These are phyloP conservation scores for Neodiprion pinetum DNA, from an alignment of 1,140 invertebrate genomes.

Conservation along the genomic window DNA sequence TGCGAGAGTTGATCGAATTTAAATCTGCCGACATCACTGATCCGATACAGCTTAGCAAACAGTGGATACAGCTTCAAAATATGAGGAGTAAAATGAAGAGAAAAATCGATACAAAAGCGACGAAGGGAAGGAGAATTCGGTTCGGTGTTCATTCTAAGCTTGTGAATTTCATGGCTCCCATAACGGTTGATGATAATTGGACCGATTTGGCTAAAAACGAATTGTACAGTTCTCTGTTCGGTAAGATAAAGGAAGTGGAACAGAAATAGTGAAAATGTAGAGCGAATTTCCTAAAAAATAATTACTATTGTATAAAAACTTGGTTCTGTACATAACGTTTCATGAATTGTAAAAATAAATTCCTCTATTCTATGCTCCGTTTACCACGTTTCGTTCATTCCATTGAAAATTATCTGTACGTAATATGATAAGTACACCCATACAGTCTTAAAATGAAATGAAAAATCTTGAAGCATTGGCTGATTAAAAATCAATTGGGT, in stretches of 20 bases:
- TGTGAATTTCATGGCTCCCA: constrained; percentile 93
- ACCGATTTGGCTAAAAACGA: constrained; percentile 81
- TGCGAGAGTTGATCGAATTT: constrained; percentile 91
- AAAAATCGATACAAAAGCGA: constrained; percentile 89
- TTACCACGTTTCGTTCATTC: too few relatives aligned
- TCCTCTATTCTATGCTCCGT: background rate
- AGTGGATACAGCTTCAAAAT: constrained; percentile 92
- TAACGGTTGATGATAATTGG: constrained; percentile 70
- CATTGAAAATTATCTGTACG: too few relatives aligned
- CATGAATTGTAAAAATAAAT: background rate
- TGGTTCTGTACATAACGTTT: background rate
- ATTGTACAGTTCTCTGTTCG: constrained; percentile 84
- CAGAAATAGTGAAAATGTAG: background rate
- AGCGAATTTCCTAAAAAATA: background rate
- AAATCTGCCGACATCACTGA: constrained; percentile 85
- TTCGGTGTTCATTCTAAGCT: constrained; percentile 91
- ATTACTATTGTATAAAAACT: background rate
- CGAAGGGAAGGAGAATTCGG: constrained; percentile 89
- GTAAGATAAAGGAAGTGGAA: constrained; percentile 59
- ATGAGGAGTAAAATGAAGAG: constrained; percentile 88
- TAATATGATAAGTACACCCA: too few relatives aligned
- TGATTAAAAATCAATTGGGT: too few relatives aligned
- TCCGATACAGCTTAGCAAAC: constrained; percentile 79
- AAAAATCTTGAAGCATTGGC: too few relatives aligned
- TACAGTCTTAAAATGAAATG: too few relatives aligned